Evolutionary conservation across 2,797 vertebrate genomes (phyloP), one percentile per base, ranked within the genome.

Genomic region (Choloepus didactylus): DNA sequence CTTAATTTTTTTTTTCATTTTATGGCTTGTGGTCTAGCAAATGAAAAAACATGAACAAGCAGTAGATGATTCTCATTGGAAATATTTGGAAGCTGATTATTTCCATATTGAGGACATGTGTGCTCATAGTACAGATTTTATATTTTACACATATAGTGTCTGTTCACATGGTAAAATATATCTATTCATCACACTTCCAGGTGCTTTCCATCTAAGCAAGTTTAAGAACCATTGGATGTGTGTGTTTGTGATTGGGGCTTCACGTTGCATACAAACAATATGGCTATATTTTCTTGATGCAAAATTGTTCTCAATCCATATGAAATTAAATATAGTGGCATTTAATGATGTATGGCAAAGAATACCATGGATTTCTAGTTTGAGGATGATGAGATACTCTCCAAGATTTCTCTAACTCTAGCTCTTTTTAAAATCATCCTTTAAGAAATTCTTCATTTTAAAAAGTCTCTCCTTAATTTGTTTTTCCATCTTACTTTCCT

Each of bases 141-240:
- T 93, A 59, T 85, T 83, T 31, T 94, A 82, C 7, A 41, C 54
- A 41, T 76, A 82, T 31, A 93, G 46, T 66, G 18, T 95, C 69
- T 64, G 46, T 81, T 93, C 79, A 76, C 46, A 91, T 73, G 60
- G n/a, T 91, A 87, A 94, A 95, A 87, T 91, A 80, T 59, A 91
- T 96, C 66, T 94, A 83, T 94, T 95, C 83, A 51, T 91, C 93
- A 95, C 88, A 76, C 51, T 93, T 95, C 54, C 92, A 96, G 54
- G 66, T 97, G 90, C 82, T 88, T 88, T 82, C 75, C 93, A 60
- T 9, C 79, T 94, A 77, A 94, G 67, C 29, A 83, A 54, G 35
- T 87, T 75, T 91, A 92, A 92, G 79, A 95, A 84, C 75, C 79
- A 80, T 64, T 62, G 38, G 88, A 92, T 35, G 7, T 94, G 46